A percentile compares a stretch with the other conserved stretches of the same genome.
These are phyloP conservation scores for Perca fluviatilis DNA, from an alignment of 2,113 vertebrate species.

Conservation along the genomic window DNA sequence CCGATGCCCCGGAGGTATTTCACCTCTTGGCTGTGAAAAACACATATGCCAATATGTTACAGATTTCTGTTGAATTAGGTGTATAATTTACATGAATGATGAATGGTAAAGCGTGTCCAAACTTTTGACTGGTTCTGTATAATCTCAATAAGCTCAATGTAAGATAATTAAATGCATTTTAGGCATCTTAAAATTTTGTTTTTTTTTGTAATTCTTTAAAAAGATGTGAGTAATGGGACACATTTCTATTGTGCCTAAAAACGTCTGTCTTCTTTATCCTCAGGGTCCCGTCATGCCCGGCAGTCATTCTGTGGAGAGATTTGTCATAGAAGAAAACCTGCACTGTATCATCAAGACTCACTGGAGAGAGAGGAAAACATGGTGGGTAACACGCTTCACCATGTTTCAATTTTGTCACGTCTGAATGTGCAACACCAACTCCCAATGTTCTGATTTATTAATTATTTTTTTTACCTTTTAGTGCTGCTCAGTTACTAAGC, in stretches of 20 bases:
- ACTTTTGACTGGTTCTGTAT: too few species aligned
- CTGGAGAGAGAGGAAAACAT: slow-evolving; percentile 97
- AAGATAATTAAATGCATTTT: too few species aligned
- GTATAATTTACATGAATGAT: background rate
- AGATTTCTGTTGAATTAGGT: background rate
- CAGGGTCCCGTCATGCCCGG: slow-evolving; percentile 99
- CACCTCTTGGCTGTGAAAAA: background rate
- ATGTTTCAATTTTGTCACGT: rapidly evolving
- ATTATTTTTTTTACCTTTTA: slow-evolving; percentile 62
- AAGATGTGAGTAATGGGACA: background rate
- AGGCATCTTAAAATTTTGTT: too few species aligned
- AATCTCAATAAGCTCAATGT: too few species aligned
- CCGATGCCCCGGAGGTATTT: slow-evolving; percentile 92
- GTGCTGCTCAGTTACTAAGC: slow-evolving; percentile 96
- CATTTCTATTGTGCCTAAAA: background rate
- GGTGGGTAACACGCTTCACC: slow-evolving; percentile 79
- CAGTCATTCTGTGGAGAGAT: slow-evolving; percentile 96
- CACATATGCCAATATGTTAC: background rate
- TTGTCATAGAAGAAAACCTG: slow-evolving; percentile 98
- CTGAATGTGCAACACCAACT: background rate
- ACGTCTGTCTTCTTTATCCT: background rate
- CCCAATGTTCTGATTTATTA: background rate
- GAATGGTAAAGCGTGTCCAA: too few species aligned
- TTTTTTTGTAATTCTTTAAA: background rate
- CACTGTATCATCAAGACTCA: slow-evolving; percentile 97